Evolutionary conservation across 2,797 vertebrate species (phyloP).

Genomic region (Toxotes lorentzi): DNA sequence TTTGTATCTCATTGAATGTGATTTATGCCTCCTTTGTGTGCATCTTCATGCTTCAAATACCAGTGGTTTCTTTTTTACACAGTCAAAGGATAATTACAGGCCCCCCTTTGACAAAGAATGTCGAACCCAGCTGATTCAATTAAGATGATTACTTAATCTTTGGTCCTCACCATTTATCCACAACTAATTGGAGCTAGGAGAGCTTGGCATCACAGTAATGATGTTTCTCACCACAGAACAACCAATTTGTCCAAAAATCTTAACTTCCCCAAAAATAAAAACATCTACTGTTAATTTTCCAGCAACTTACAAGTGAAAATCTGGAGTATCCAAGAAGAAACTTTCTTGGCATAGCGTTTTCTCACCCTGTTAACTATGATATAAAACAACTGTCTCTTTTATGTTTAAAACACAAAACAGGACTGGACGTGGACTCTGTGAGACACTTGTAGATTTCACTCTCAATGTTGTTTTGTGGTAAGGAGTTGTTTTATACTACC

Average conservation of each 20-base stretch:
- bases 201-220: background rate
- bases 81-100: conserved; percentile 48
- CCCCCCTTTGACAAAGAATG: conserved; percentile 38
- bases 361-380: no score
- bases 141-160: conserved; percentile 43
- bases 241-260: background rate
- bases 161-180: conserved; percentile 44
- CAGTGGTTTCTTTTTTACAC: conserved; percentile 41
- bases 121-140: conserved; percentile 31
- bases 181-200: conserved; percentile 42
- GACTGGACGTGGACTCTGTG: background rate
- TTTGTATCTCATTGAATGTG: conserved; percentile 3
- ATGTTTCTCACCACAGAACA: background rate
- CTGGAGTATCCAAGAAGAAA: background rate
- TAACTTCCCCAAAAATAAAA: background rate
- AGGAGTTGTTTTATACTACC: background rate
- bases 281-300: background rate
- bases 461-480: background rate
- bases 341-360: background rate
- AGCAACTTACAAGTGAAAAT: background rate
- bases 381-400: background rate
- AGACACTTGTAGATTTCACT: background rate
- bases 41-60: conserved; percentile 38
- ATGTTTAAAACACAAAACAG: background rate
- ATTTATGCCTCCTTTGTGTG: conserved; percentile 19